Percentiles rank a stretch among this genome's conserved stretches.
phyloP scores from a whole-genome alignment of 2,888 invertebrate species.

The Xylophagus ater region DNA sequence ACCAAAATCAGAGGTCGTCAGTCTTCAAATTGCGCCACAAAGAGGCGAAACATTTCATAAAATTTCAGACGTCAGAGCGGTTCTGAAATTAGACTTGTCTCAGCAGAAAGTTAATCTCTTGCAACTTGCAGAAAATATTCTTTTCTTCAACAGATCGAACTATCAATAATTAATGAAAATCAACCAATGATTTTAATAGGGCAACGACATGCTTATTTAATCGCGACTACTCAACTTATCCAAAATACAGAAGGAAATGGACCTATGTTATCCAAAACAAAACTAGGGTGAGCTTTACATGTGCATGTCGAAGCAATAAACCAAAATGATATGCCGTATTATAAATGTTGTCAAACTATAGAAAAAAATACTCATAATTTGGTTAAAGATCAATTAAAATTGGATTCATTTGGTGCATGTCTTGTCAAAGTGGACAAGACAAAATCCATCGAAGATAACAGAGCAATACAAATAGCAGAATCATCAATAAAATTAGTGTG shows the following conservation, averaged over 20 bases:
- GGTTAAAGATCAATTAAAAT: not conserved
- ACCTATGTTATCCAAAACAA: not conserved
- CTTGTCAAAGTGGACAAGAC: not conserved
- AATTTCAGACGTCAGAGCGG: not conserved
- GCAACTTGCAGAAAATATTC: not conserved
- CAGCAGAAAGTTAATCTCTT: not conserved
- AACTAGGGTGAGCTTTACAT: not conserved
- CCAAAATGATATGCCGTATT: not conserved
- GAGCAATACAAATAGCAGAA: not conserved
- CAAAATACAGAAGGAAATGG: not conserved
- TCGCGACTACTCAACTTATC: not conserved
- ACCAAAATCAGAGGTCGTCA: slow-evolving; percentile 5
- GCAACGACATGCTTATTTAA: not conserved
- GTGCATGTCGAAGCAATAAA: too few relatives aligned
- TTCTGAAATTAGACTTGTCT: not conserved
- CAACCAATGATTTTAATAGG: not conserved
- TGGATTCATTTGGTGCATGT: not conserved
- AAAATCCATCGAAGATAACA: not conserved
- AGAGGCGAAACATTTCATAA: too few relatives aligned
- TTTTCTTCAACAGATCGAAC: not conserved
- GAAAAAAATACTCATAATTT: not conserved
- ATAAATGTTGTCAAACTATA: not conserved
- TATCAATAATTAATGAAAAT: not conserved
- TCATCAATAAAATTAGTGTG: not conserved
- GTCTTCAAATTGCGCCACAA: not conserved